Base-by-base conservation (phyloP, 1,140 invertebrate species). In the Aleiodes sp. region DNA sequence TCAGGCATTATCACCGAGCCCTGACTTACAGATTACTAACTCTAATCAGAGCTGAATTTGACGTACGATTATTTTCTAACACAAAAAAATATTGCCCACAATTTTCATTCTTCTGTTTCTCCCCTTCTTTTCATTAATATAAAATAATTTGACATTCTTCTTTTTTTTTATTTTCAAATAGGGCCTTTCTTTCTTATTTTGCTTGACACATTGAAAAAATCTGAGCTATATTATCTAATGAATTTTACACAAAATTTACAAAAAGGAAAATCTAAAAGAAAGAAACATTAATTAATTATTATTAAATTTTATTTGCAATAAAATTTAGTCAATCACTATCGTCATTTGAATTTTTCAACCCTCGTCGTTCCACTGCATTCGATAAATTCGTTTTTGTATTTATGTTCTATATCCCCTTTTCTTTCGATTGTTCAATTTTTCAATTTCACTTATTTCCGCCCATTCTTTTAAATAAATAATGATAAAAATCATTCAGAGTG, bases 361-460 rank as follows among this genome's bases (percentile, higher is more conserved):
- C 61, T 70, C 69, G 69, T 70, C 69, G 37, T 65, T 64, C 69
- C 69, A 39, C 35, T 65, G 69, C 12, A 14, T 26, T 21, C 29
- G 41, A 65, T 65, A 56, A 60, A 65, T 59, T 35, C 43, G n/a
- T 52, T 4, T 12, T 52, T 52, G 16, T 52, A 24, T 41, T 24
- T 52, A 24, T 8, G n/a, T 65, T 10, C 35, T 52, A 31, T 14
- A 31, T 66, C 19, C 37, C 16, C 37, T 56, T 10, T 33, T 56
- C 16, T 16, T 24, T 14, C 14, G 2, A 59, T 59, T 59, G 2
- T 63, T 57, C 60, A 35, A 52, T 64, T 28, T 69, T 43, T 33
- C 29, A 46, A 24, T 16, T 16, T 52, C 24, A 33, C 29, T 19
- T 33, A 19, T 10, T 61, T 28, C 31, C 59, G 24, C 19, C 8